These are phyloP conservation scores for Ommatoiulus sabulosus DNA, from an alignment of 2,888 invertebrate genomes.

Conservation along the genomic window DNA sequence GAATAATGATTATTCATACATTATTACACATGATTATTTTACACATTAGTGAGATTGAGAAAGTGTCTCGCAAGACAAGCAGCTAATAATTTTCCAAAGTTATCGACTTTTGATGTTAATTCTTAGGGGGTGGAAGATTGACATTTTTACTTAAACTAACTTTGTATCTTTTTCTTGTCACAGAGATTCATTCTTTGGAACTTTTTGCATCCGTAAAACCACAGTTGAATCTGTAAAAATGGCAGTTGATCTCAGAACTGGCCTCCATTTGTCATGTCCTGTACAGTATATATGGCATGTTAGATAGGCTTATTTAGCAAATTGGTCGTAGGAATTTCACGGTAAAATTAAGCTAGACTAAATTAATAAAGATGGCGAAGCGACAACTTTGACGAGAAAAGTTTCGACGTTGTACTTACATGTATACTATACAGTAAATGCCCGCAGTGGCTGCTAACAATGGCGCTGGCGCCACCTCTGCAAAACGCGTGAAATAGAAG, in stretches of 20 bases:
- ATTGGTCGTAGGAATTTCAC: constrained; percentile 9
- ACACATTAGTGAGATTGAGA: background rate
- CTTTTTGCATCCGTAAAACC: background rate
- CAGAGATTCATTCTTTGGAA: background rate
- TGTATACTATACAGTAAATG: background rate
- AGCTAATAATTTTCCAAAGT: background rate
- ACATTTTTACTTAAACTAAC: background rate
- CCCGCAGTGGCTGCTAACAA: background rate
- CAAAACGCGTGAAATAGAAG: constrained; percentile 36
- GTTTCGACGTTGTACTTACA: no score
- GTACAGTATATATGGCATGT: background rate
- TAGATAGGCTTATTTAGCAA: background rate
- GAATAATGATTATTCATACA: background rate
- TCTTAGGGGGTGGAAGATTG: background rate
- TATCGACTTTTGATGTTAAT: background rate
- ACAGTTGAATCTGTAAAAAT: background rate
- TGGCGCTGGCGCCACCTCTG: background rate
- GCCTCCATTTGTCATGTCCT: background rate
- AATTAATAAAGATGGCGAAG: constrained; percentile 12
- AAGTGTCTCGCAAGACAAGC: background rate
- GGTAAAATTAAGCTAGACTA: constrained; percentile 2
- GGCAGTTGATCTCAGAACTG: background rate
- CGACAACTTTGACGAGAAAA: background rate
- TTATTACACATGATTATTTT: background rate
- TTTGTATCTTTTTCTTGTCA: background rate